Evolutionary conservation across 64 coral and sea anemone genomes (phyloP).

Genomic region (Astreopora myriophthalma): DNA sequence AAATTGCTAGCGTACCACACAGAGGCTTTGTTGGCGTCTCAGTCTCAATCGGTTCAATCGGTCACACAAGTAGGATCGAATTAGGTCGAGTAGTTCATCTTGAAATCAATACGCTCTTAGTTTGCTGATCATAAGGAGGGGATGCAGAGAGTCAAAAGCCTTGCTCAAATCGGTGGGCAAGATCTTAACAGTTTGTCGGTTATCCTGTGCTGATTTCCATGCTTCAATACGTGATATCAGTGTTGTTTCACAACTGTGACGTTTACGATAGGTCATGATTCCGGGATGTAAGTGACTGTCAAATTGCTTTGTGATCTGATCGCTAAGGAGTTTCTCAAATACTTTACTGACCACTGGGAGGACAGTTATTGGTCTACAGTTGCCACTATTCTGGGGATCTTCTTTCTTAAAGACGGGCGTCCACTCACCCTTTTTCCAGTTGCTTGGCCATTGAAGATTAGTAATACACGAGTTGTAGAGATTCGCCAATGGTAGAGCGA

Average conservation of each 20-base stretch:
- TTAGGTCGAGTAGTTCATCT: background rate
- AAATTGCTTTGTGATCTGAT: constrained; percentile 23
- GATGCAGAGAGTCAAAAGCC: constrained; percentile 27
- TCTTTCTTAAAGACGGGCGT: constrained; percentile 38
- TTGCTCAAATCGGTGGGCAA: constrained; percentile 18
- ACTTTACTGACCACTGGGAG: background rate
- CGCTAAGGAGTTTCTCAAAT: constrained; percentile 16
- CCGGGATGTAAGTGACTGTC: background rate
- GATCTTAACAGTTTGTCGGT: constrained; percentile 1
- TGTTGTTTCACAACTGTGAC: constrained; percentile 25
- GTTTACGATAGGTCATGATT: constrained; percentile 1
- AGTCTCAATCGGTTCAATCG: background rate
- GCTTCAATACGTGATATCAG: constrained; percentile 11
- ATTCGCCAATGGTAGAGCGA: constrained; percentile 12
- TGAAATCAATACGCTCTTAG: background rate
- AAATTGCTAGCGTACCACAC: background rate
- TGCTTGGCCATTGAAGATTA: background rate
- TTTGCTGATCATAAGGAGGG: background rate
- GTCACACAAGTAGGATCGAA: background rate
- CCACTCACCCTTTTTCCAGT: constrained; percentile 21
- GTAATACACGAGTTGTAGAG: constrained; percentile 34
- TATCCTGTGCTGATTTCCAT: constrained; percentile 16
- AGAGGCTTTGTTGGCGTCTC: background rate
- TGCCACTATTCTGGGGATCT: background rate
- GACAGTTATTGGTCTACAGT: constrained; percentile 50